Evolutionary conservation across 1,140 invertebrate species (phyloP), one percentile per base, ranked within the genome.

Genomic region (Aphis craccivora): DNA sequence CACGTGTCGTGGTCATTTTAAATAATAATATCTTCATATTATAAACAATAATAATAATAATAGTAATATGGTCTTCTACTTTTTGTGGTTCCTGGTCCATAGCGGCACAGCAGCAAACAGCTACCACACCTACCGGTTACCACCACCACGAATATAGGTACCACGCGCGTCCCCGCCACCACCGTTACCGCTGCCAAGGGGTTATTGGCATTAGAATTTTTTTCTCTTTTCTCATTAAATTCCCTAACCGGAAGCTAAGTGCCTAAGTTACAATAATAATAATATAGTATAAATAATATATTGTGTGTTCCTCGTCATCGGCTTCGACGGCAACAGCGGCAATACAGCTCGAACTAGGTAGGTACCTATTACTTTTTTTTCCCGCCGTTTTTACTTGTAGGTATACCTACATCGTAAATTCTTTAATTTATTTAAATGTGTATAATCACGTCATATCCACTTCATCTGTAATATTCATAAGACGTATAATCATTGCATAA

Each of bases 201-300:
- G 43, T 87, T 87, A 87, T 87, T 48, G 84, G 25, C 60, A 76
- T 14, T 76, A n/a, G 11, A 76, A 76, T 76, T 76, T 76, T 76
- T 76, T 76, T n/a, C 60, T 76, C 30, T 76, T 30, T n/a, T 76
- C 60, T 76, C 60, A n/a, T 76, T 76, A 76, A n/a, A 76, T 76
- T n/a, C 60, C 14, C 60, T 18, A 76, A 76, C 60, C 60, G 60
- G 30, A 76, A 76, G 60, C 60, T 76, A 76, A 30, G 60, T 35
- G n/a, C 30, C 60, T 76, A 76, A 30, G 60, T 35, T 76, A 76
- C 60, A n/a, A 76, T 76, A 76, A n/a, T 76, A 76, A n/a, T 76
- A 76, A 76, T 76, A 76, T 76, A 76, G 60, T 76, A n/a, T 76
- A 76, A 76, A 76, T n/a, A 76, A 76, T 76, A n/a, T 76, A 76